A percentile compares a stretch with the other conserved stretches of the same genome.
These are phyloP conservation scores for Crypturellus undulatus DNA, from an alignment of 2,113 vertebrate genomes.

Conservation along the genomic window DNA sequence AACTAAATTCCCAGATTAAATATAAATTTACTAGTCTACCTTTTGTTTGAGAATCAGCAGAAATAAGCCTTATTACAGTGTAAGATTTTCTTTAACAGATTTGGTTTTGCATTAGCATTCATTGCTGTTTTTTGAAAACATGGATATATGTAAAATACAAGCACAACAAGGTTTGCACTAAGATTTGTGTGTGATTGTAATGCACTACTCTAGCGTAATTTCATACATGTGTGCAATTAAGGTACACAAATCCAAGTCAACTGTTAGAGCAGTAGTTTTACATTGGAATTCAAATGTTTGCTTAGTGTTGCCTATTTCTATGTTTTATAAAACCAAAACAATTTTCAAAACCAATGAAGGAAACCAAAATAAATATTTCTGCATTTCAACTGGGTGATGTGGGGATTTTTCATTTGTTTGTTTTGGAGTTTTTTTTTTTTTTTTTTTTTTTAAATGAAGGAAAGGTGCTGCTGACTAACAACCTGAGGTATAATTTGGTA, in stretches of 20 bases:
- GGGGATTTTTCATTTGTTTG: no score
- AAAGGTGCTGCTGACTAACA: background rate
- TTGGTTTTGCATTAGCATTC: slow-evolving; percentile 58
- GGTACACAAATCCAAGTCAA: slow-evolving; percentile 74
- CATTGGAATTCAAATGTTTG: slow-evolving; percentile 80
- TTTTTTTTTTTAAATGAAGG: slow-evolving; percentile 21
- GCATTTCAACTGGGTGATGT: slow-evolving; percentile 73
- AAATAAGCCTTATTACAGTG: slow-evolving; percentile 59
- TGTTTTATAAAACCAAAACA: slow-evolving; percentile 87
- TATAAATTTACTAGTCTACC: slow-evolving; percentile 45
- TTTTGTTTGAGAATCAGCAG: slow-evolving; percentile 55
- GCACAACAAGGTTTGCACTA: slow-evolving; percentile 82
- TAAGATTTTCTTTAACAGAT: slow-evolving; percentile 65
- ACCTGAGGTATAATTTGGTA: background rate
- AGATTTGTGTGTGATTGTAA: slow-evolving; percentile 76
- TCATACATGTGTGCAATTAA: slow-evolving; percentile 70
- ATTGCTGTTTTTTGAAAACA: slow-evolving; percentile 63
- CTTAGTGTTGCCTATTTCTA: slow-evolving; percentile 84
- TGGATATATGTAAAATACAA: slow-evolving; percentile 69
- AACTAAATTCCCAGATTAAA: slow-evolving; percentile 45
- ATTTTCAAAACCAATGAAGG: slow-evolving; percentile 85
- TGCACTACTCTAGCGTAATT: slow-evolving; percentile 80
- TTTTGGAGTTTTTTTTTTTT: no score
- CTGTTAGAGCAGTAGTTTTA: slow-evolving; percentile 75
- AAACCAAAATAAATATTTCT: slow-evolving; percentile 88